A percentile compares a stretch with the other conserved stretches of the same genome.
Conservation (phyloP, 1,140 invertebrate species). For the Diorhabda carinulata region DNA sequence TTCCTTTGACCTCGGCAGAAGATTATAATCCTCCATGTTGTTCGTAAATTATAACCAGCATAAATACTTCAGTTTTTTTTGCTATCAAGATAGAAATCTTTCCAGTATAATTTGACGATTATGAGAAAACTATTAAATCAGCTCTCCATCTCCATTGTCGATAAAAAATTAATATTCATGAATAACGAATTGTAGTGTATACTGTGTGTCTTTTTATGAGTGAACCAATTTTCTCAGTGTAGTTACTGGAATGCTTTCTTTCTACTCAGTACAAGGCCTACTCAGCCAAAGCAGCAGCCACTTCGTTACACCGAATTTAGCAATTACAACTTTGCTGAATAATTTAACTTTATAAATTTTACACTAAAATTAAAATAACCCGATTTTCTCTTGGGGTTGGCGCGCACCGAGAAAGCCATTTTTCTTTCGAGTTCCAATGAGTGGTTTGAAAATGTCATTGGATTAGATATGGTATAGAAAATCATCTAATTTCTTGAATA, state of each 20-base stretch:
- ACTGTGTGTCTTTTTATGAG: neutral
- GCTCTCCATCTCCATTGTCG: no score
- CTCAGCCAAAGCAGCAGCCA: constrained; percentile 15
- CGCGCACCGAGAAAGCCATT: neutral
- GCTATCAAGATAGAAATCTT: no score
- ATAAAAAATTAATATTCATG: neutral
- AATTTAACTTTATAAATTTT: constrained; percentile 24
- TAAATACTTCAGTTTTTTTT: no score
- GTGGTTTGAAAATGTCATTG: neutral
- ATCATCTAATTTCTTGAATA: no score
- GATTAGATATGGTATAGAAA: no score
- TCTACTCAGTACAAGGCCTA: constrained; percentile 8
- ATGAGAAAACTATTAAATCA: no score
- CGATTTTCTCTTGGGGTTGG: constrained; percentile 8
- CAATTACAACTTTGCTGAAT: constrained; percentile 32
- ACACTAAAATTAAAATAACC: constrained; percentile 21
- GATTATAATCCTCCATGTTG: no score
- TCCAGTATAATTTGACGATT: no score
- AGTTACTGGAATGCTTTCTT: neutral
- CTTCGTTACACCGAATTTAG: constrained; percentile 32
- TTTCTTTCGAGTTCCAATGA: neutral
- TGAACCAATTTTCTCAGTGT: no score
- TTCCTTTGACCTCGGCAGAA: no score
- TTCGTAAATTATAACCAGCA: no score
- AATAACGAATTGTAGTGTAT: neutral